Conservation (phyloP, 2,888 invertebrate species). For the Lithophane semibrunnea region DNA sequence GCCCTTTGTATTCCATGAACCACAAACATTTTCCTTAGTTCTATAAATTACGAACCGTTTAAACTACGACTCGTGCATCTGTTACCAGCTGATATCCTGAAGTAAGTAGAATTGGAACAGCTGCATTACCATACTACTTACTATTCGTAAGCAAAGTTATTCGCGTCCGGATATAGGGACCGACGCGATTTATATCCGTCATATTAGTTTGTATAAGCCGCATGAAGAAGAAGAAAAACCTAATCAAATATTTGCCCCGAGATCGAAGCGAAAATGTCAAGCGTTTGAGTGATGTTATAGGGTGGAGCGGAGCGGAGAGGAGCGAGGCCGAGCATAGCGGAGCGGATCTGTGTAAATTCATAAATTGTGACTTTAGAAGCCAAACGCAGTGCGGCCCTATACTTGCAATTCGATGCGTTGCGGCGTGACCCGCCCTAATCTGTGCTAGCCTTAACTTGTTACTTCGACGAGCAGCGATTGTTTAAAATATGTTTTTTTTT, state of each 20-base stretch:
- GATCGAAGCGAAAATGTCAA: slow-evolving; percentile 50
- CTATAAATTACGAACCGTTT: slow-evolving; percentile 27
- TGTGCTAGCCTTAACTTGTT: neutral
- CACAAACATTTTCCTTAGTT: slow-evolving; percentile 18
- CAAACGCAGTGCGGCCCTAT: neutral
- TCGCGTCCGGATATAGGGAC: slow-evolving; percentile 13
- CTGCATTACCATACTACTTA: slow-evolving; percentile 38
- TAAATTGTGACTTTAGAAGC: neutral
- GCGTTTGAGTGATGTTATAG: slow-evolving; percentile 15
- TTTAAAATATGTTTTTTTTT: neutral
- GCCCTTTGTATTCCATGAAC: neutral
- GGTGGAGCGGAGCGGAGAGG: neutral
- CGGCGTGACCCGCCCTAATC: neutral
- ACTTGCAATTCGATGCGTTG: neutral
- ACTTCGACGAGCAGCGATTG: neutral
- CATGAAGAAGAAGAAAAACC: slow-evolving; percentile 50
- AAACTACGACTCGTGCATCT: slow-evolving; percentile 34
- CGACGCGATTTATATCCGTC: slow-evolving; percentile 46
- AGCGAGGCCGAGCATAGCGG: neutral
- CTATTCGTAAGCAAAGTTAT: slow-evolving; percentile 41
- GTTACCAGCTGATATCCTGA: slow-evolving; percentile 25
- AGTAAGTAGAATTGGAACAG: slow-evolving; percentile 39
- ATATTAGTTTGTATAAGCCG: slow-evolving; percentile 59
- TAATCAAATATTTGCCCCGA: slow-evolving; percentile 57
- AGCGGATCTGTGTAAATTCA: neutral